Evolutionary conservation across 1,140 invertebrate species (phyloP).

Genomic region (Monochamus saltuarius): DNA sequence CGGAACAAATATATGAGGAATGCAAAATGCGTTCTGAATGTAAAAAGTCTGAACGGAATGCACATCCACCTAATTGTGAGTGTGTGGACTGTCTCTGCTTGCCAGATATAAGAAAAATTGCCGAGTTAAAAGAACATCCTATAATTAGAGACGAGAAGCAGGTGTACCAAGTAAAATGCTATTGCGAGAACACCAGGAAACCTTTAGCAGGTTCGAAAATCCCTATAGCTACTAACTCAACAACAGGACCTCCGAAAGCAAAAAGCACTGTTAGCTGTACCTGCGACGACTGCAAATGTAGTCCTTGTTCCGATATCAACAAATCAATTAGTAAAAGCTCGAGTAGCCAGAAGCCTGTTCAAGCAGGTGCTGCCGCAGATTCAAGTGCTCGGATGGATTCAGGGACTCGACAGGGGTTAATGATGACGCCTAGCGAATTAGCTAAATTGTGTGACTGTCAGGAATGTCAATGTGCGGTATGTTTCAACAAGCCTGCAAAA

Average conservation of each 20-base stretch:
- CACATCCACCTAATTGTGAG: slow-evolving; percentile 28
- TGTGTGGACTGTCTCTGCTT: slow-evolving; percentile 34
- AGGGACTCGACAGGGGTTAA: not conserved
- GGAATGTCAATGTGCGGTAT: slow-evolving; percentile 20
- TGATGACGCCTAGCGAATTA: not conserved
- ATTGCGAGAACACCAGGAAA: slow-evolving; percentile 22
- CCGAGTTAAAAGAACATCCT: slow-evolving; percentile 21
- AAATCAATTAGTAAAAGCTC: not conserved
- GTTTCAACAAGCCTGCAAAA: slow-evolving; percentile 16
- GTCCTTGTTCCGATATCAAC: slow-evolving; percentile 1
- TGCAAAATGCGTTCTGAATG: not conserved
- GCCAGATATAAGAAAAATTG: slow-evolving; percentile 24
- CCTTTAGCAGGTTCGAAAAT: slow-evolving; percentile 24
- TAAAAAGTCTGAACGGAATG: not conserved
- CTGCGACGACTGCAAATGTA: slow-evolving; percentile 11
- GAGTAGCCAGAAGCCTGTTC: not conserved
- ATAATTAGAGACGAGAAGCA: slow-evolving; percentile 26
- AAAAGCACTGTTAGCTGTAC: not conserved
- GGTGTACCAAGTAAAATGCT: slow-evolving; percentile 28
- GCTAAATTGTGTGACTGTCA: slow-evolving; percentile 23
- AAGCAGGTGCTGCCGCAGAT: not conserved
- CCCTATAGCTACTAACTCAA: slow-evolving; percentile 25
- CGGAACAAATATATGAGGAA: not conserved
- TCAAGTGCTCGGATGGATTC: not conserved
- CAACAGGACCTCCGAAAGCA: not conserved